These are phyloP conservation scores for Megaleporinus macrocephalus DNA, from an alignment of 2,113 vertebrate genomes.

Conservation along the genomic window DNA sequence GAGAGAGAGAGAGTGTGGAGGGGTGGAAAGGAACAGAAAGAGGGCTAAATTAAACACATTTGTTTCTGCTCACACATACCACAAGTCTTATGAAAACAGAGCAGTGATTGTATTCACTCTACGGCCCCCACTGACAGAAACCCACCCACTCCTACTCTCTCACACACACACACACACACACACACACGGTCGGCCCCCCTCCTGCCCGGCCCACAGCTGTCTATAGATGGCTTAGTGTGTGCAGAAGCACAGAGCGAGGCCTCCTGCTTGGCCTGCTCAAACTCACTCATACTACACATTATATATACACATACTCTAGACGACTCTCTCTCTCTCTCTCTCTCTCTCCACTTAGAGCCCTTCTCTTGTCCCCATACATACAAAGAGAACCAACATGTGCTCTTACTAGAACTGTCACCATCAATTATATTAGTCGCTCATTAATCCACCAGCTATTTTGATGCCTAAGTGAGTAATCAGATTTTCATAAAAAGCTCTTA, in stretches of 20 bases:
- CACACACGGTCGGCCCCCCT: conserved; percentile 41
- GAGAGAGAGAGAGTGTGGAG: conserved; percentile 35
- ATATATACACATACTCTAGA: conserved; percentile 1
- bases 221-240: conserved; percentile 46
- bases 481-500: no score
- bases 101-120: conserved; percentile 83
- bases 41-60: conserved; percentile 85
- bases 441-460: no score
- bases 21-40: conserved; percentile 68
- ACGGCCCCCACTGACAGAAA: conserved; percentile 60
- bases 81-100: conserved; percentile 87
- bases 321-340: neutral
- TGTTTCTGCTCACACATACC: conserved; percentile 87
- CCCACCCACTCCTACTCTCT: conserved; percentile 54
- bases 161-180: conserved; percentile 43
- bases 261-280: conserved; percentile 31
- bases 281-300: conserved; percentile 19
- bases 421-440: no score
- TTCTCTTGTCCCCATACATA: neutral
- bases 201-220: conserved; percentile 44
- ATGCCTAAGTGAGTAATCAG: no score
- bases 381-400: conserved; percentile 45
- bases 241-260: conserved; percentile 39
- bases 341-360: neutral
- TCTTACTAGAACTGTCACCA: neutral